Percentiles rank a stretch among this genome's conserved stretches.
Evolutionary conservation across 2,888 invertebrate species (phyloP).

Genomic region (Arge pagana): DNA sequence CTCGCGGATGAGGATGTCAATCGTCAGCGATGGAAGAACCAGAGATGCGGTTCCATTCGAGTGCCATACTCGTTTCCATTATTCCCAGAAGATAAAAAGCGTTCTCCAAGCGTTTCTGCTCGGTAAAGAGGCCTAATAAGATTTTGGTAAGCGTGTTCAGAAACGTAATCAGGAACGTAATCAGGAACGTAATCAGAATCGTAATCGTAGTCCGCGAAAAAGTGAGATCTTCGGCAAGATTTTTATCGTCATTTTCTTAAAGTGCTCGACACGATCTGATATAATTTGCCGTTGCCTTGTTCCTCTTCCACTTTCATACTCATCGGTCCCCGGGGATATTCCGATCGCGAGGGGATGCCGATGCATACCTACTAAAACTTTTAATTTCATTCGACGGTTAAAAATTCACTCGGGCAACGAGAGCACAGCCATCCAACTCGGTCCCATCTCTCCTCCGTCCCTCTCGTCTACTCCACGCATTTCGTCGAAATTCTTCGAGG

Average conservation of each 20-base stretch:
- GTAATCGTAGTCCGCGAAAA: no score
- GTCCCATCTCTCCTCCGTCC: no score
- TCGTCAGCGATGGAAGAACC: not conserved
- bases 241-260: not conserved
- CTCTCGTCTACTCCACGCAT: no score
- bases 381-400: constrained; percentile 2
- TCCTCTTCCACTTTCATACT: constrained; percentile 3
- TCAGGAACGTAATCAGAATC: no score
- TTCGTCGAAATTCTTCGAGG: no score
- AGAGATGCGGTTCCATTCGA: not conserved
- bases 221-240: no score
- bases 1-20: no score
- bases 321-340: constrained; percentile 6
- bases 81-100: not conserved
- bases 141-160: no score
- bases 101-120: not conserved
- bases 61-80: not conserved
- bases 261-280: not conserved
- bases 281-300: constrained; percentile 14
- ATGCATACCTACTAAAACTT: constrained; percentile 1
- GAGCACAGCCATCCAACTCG: no score
- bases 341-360: constrained; percentile 5
- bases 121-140: not conserved
- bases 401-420: not conserved
- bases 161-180: no score